A percentile compares a stretch with the other conserved stretches of the same genome.
phyloP scores from a whole-genome alignment of 2,888 invertebrate genomes.

The Ectemnius continuus region DNA sequence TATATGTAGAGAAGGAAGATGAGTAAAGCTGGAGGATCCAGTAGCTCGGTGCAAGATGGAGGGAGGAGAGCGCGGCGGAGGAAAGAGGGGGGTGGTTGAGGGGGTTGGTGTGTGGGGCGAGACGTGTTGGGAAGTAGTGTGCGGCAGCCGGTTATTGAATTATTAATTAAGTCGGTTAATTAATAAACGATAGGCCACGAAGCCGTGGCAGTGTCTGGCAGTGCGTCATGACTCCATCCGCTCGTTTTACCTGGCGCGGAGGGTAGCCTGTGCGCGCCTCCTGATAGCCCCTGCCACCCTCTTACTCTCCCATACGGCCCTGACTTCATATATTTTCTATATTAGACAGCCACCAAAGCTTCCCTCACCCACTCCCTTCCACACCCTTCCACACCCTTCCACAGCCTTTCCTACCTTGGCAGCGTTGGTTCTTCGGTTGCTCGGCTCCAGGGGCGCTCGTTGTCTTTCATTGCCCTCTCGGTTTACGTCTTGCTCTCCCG shows the following conservation, averaged over 20 bases:
- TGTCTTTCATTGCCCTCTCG: not conserved
- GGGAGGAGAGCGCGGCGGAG: too few species aligned
- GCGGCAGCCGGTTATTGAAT: conserved; percentile 68
- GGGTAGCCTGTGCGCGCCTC: not conserved
- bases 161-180: conserved; percentile 73
- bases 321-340: conserved; percentile 38
- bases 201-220: conserved; percentile 40
- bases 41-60: too few species aligned
- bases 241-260: conserved; percentile 26
- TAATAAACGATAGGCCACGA: conserved; percentile 68
- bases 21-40: too few species aligned
- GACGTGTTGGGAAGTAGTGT: conserved; percentile 27
- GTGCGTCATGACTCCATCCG: conserved; percentile 19
- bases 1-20: too few species aligned
- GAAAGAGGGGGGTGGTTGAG: too few species aligned
- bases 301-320: conserved; percentile 18
- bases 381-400: not conserved
- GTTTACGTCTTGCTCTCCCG: not conserved
- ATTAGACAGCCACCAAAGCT: conserved; percentile 34
- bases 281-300: not conserved
- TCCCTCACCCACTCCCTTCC: not conserved
- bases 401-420: not conserved
- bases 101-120: not conserved
- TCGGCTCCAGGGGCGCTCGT: too few species aligned
- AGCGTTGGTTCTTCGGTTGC: not conserved